These are phyloP conservation scores for Danaus melanippus DNA, from an alignment of 1,140 invertebrate genomes.

Conservation along the genomic window DNA sequence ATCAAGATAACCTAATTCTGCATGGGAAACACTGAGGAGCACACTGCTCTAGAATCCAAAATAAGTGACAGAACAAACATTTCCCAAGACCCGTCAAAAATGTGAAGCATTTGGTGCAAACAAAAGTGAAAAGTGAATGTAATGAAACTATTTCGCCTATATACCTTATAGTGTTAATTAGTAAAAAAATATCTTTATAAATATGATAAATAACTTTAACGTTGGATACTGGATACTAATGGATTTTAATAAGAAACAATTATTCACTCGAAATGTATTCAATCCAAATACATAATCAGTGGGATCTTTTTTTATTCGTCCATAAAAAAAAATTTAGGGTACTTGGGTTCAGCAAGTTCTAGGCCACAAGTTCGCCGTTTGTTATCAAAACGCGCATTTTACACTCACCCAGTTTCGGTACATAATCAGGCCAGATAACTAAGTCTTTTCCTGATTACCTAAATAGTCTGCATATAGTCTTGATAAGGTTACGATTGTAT, in stretches of 20 bases:
- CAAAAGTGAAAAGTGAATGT: too few relatives aligned
- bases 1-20: constrained; percentile 67
- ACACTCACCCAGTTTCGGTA: constrained; percentile 24
- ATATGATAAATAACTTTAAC: too few relatives aligned
- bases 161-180: too few relatives aligned
- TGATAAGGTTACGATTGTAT: too few relatives aligned
- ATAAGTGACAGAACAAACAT: constrained; percentile 31
- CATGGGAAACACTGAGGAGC: constrained; percentile 45
- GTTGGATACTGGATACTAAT: too few relatives aligned
- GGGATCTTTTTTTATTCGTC: not conserved
- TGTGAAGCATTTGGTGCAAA: not conserved
- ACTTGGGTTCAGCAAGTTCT: constrained; percentile 58
- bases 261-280: too few relatives aligned
- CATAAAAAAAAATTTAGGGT: constrained; percentile 38
- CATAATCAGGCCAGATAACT: constrained; percentile 18
- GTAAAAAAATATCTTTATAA: too few relatives aligned
- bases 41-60: constrained; percentile 30
- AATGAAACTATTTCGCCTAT: too few relatives aligned
- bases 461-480: constrained; percentile 19
- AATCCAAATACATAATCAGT: too few relatives aligned
- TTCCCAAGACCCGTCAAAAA: constrained; percentile 20
- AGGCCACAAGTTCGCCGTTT: constrained; percentile 51
- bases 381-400: constrained; percentile 37
- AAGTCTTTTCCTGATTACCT: constrained; percentile 27
- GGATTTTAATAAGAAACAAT: too few relatives aligned